Evolutionary conservation across 2,797 vertebrate species (phyloP).

Genomic region (Amblyopsis hoosieri): DNA sequence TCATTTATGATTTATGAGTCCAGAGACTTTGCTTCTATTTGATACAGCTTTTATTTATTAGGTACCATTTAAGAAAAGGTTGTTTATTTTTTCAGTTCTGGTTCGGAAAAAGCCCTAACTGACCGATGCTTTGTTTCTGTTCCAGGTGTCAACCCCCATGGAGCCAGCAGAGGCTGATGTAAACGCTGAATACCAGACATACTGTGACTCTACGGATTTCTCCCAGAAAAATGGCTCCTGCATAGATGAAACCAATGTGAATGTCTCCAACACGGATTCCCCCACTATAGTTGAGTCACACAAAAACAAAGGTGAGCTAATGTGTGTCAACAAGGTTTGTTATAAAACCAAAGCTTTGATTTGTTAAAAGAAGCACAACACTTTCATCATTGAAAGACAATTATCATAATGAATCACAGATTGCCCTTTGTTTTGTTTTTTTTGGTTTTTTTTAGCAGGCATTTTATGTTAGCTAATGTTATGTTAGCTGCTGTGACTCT

Average conservation of each 20-base stretch:
- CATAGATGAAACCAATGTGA: conserved; percentile 40
- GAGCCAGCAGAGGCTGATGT: conserved; percentile 83
- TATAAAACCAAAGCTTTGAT: not conserved
- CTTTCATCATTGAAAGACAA: too few relatives aligned
- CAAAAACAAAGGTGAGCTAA: conserved; percentile 86
- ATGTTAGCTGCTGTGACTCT: too few relatives aligned
- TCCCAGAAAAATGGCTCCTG: conserved; percentile 59
- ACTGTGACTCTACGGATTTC: conserved; percentile 74
- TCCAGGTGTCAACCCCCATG: conserved; percentile 88
- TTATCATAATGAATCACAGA: too few relatives aligned
- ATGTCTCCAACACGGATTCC: conserved; percentile 42
- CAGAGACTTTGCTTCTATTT: conserved; percentile 51
- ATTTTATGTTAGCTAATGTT: too few relatives aligned
- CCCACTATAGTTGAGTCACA: conserved; percentile 37
- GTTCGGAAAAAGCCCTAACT: conserved; percentile 29
- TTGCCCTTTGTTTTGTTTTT: too few relatives aligned
- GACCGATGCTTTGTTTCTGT: conserved; percentile 31
- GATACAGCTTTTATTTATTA: conserved; percentile 67
- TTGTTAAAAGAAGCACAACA: too few relatives aligned
- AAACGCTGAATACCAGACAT: conserved; percentile 55
- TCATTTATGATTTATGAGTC: conserved; percentile 64
- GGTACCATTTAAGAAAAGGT: conserved; percentile 53
- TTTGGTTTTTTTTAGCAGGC: too few relatives aligned
- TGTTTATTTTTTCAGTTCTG: conserved; percentile 7
- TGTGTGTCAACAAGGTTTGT: not conserved